These are phyloP conservation scores for Ryuthela nishihirai DNA, from an alignment of 2,888 invertebrate species.

Conservation along the genomic window DNA sequence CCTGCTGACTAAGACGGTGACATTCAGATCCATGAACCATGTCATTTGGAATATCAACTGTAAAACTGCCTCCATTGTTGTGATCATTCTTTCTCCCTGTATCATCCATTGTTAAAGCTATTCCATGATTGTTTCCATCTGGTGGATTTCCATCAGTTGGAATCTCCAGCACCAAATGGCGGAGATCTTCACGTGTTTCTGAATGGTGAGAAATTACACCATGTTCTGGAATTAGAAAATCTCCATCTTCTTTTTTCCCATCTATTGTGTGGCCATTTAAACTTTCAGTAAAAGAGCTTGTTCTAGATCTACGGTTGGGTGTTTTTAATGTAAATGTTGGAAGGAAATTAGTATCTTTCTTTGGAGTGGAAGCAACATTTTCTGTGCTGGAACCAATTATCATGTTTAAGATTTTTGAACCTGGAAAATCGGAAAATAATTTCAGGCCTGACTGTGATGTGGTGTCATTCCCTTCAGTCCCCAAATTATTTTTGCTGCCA, in stretches of 20 bases:
- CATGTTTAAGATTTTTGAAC: conserved; percentile 35
- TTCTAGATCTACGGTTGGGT: conserved; percentile 26
- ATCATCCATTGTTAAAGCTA: no score
- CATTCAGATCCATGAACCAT: no score
- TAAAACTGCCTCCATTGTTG: no score
- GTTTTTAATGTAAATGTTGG: conserved; percentile 28
- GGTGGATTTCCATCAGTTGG: conserved; percentile 15
- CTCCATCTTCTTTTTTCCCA: conserved; percentile 7
- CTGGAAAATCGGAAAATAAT: conserved; percentile 27
- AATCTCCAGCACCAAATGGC: conserved; percentile 24
- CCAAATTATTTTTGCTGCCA: conserved; percentile 17
- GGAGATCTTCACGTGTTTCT: conserved; percentile 9
- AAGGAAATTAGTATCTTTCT: conserved; percentile 29
- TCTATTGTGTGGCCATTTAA: conserved; percentile 19
- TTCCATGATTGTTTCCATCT: no score
- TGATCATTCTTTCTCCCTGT: no score
- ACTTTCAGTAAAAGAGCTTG: conserved; percentile 33
- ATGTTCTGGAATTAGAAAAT: conserved; percentile 22
- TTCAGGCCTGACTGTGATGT: conserved; percentile 30
- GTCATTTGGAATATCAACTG: no score
- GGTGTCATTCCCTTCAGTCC: conserved; percentile 12
- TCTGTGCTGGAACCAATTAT: conserved; percentile 34
- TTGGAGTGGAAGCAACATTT: conserved; percentile 22
- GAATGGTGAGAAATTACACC: conserved; percentile 20
- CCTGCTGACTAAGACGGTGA: no score